phyloP scores from a whole-genome alignment of 2,888 invertebrate genomes.

The Malthinus flaveolus region DNA sequence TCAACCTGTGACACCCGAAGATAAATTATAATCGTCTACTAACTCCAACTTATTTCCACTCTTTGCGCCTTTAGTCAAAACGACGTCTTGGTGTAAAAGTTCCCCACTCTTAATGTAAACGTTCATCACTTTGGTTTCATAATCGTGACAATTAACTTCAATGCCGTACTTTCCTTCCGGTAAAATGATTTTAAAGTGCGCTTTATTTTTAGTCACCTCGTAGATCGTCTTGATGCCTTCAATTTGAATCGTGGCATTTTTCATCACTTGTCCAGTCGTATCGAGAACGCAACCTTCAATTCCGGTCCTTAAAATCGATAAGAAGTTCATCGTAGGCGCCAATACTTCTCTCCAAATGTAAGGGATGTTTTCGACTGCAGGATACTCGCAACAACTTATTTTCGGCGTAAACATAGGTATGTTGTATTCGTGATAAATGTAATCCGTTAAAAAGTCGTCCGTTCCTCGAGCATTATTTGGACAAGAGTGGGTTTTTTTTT shows the following conservation, averaged over 20 bases:
- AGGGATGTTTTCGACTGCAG: slow-evolving; percentile 66
- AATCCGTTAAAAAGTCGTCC: slow-evolving; percentile 61
- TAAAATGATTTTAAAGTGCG: slow-evolving; percentile 72
- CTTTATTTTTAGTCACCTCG: slow-evolving; percentile 69
- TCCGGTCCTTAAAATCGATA: slow-evolving; percentile 66
- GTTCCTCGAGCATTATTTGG: slow-evolving; percentile 46
- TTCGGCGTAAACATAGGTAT: slow-evolving; percentile 72
- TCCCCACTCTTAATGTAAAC: slow-evolving; percentile 54
- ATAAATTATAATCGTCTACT: neutral
- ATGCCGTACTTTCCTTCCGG: slow-evolving; percentile 70
- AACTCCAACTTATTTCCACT: neutral
- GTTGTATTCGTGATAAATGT: slow-evolving; percentile 64
- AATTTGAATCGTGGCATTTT: slow-evolving; percentile 73
- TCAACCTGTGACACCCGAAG: neutral
- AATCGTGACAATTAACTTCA: slow-evolving; percentile 64
- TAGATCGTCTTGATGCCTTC: slow-evolving; percentile 61
- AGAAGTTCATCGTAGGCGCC: slow-evolving; percentile 64
- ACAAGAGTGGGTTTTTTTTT: slow-evolving; percentile 50
- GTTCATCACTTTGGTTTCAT: slow-evolving; percentile 56
- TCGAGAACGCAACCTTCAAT: slow-evolving; percentile 73
- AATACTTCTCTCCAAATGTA: slow-evolving; percentile 73
- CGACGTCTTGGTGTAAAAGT: slow-evolving; percentile 35
- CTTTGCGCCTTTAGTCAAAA: slow-evolving; percentile 1
- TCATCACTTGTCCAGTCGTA: slow-evolving; percentile 64
- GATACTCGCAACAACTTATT: slow-evolving; percentile 84